Evolutionary conservation across 2,113 vertebrate genomes (phyloP), one percentile per base, ranked within the genome.

Genomic region (Ceuthmochares aereus): DNA sequence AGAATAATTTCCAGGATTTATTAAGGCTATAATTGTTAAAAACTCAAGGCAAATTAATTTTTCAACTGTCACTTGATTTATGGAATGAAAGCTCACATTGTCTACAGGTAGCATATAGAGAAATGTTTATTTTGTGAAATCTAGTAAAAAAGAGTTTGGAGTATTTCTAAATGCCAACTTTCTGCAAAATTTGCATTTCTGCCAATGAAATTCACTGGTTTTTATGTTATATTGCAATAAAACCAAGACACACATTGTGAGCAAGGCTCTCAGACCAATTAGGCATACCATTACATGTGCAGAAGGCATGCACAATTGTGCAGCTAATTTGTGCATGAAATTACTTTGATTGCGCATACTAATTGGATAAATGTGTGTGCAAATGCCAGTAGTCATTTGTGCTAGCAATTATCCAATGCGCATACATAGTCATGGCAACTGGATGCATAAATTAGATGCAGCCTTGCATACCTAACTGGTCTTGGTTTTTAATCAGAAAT

Each of bases 301-400:
- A 94, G 83, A 72, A 95, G 54, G 79, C 88, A 96, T 88, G 95
- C 95, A 93, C 93, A 96, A 94, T 96, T 95, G 95, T 96, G 93
- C 96, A 97, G 95, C 88, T 95, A 94, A 96, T 96, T 84, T 96
- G 93, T 94, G 95, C 96, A 94, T 96, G 93, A 95, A 96, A 96
- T 96, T 22, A 72, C 95, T 90, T 43, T 95, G 96, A 94, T 96
- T 96, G 96, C 82, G 93, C 85, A 81, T 68, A 29, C 90, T 95
- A 97, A 97, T 97, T 96, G 96, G 92, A 95, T 96, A 96, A 97
- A 96, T 93, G 96, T 84, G 85, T 94, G 95, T 94, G 96, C 95
- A 96, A 96, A 96, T 95, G 95, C 88, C 95, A 96, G 90, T 58
- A 96, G 95, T 12, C 85, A 90, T 81, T 80, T 95, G 88, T 90